Evolutionary conservation across 64 coral and sea anemone species (phyloP).

Genomic region (Dendrophyllia cribrosa): DNA sequence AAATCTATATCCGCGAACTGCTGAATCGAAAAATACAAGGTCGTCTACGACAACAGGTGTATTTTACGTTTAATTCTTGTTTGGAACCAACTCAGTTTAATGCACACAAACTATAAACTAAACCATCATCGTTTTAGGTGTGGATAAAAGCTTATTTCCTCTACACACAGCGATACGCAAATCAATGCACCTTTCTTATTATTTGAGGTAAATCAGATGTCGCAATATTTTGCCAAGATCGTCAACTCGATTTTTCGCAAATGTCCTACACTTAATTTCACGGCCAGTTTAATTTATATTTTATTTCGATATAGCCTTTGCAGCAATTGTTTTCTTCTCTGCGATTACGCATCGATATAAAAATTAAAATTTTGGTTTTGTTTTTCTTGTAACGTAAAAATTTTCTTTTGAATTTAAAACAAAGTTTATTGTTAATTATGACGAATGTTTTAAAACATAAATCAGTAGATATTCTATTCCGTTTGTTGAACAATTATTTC

Average conservation of each 20-base stretch:
- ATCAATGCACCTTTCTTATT: neutral
- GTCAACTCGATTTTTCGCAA: neutral
- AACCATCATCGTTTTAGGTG: neutral
- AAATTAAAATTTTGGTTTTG: too few relatives aligned
- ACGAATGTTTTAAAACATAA: neutral
- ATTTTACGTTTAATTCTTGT: too few relatives aligned
- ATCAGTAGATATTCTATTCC: neutral
- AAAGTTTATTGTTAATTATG: neutral
- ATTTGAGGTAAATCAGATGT: slow-evolving; percentile 12
- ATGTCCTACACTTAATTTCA: neutral
- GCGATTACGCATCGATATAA: neutral
- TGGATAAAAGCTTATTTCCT: too few relatives aligned
- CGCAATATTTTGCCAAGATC: slow-evolving; percentile 9
- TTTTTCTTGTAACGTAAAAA: neutral
- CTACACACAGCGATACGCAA: too few relatives aligned
- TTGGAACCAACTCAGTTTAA: neutral
- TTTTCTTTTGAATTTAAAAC: slow-evolving; percentile 12
- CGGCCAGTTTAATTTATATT: neutral
- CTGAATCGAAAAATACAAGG: too few relatives aligned
- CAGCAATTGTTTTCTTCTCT: neutral
- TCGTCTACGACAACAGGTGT: too few relatives aligned
- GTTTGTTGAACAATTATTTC: neutral
- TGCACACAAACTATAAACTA: neutral
- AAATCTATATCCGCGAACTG: too few relatives aligned
- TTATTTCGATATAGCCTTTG: neutral